Evolutionary conservation across 2,797 vertebrate species (phyloP).

Genomic region (Pantherophis alleghaniensis): DNA sequence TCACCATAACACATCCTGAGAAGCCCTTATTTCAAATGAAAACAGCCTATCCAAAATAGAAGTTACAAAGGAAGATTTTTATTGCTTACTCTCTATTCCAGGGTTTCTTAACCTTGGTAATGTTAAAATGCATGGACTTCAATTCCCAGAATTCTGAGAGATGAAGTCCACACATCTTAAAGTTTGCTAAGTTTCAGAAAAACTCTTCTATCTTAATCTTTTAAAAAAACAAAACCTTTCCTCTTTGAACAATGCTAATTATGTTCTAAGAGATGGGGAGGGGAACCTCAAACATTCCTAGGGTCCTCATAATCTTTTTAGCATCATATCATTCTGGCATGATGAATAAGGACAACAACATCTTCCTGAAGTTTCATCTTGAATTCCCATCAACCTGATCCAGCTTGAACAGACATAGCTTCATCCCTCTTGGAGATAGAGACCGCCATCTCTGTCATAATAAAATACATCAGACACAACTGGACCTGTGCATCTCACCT

Average conservation of each 20-base stretch:
- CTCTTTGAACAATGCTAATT: neutral
- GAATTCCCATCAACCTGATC: neutral
- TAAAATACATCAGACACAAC: neutral
- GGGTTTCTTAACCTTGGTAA: neutral
- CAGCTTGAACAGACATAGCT: neutral
- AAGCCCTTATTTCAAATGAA: neutral
- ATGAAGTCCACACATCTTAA: too few species aligned
- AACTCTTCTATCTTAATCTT: neutral
- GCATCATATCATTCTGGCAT: neutral
- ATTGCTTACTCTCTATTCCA: neutral
- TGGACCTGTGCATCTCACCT: neutral
- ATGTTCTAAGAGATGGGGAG: neutral
- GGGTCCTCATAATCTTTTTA: neutral
- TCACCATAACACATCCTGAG: neutral
- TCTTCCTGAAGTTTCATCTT: neutral
- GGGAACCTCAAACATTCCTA: neutral
- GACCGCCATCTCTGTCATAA: neutral
- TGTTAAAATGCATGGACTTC: too few species aligned
- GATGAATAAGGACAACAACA: neutral
- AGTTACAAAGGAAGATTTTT: neutral
- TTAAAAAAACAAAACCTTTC: neutral
- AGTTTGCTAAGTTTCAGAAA: too few species aligned
- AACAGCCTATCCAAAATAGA: neutral
- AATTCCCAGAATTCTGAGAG: too few species aligned
- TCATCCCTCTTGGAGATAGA: neutral